A percentile compares a stretch with the other conserved stretches of the same genome.
phyloP scores from a whole-genome alignment of 2,113 vertebrate species.

The Spermophilus dauricus region DNA sequence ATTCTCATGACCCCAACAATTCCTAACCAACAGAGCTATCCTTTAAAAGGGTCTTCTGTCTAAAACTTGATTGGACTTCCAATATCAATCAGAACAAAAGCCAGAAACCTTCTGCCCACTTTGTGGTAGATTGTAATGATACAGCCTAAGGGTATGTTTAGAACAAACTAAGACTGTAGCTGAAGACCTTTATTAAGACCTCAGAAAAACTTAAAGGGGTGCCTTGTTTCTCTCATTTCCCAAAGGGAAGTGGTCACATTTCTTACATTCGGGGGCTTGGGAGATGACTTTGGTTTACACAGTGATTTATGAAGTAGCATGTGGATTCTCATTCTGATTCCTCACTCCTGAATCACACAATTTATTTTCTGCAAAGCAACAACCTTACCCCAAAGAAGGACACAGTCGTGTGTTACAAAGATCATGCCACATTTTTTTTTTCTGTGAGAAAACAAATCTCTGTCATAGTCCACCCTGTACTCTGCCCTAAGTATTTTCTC shows the following conservation, averaged over 20 bases:
- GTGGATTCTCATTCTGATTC: background rate
- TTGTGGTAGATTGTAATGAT: background rate
- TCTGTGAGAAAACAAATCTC: background rate
- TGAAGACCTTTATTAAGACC: background rate
- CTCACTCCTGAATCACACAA: fast-evolving
- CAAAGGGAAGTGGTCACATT: background rate
- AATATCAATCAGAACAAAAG: background rate
- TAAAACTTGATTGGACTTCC: background rate
- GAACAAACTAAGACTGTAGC: background rate
- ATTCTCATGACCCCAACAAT: fast-evolving
- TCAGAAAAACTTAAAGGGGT: background rate
- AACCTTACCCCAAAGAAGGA: background rate
- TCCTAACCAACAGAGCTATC: background rate
- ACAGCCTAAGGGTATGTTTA: background rate
- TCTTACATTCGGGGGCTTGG: background rate
- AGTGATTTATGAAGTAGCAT: background rate
- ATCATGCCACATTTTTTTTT: background rate
- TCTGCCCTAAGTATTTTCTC: background rate
- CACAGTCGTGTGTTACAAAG: background rate
- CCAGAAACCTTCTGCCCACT: background rate
- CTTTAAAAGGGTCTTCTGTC: background rate
- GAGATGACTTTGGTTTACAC: background rate
- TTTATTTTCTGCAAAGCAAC: background rate
- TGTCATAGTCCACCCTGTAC: background rate
- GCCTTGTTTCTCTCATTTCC: background rate